Conservation (phyloP, 1,140 invertebrate genomes). For the Zaprionus kolodkinae region DNA sequence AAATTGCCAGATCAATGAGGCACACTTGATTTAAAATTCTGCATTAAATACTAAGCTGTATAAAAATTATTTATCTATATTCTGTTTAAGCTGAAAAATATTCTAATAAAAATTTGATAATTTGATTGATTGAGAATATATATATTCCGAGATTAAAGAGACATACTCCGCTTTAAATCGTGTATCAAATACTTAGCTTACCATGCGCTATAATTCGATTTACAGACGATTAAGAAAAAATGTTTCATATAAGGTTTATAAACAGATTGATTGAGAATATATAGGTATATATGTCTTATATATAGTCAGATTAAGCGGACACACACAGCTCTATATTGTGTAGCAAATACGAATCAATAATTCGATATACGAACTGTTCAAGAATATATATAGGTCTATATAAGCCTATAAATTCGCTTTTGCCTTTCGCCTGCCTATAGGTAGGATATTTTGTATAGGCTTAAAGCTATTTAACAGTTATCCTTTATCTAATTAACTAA, state of each 20-base stretch:
- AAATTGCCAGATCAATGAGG: too few species aligned
- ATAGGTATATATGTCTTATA: neutral
- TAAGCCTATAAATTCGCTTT: too few species aligned
- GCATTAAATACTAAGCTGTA: too few species aligned
- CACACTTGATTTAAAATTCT: too few species aligned
- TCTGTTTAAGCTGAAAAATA: neutral
- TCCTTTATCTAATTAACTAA: conserved; percentile 3
- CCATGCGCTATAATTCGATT: neutral
- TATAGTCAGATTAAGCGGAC: too few species aligned
- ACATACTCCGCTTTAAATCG: neutral
- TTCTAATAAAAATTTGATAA: neutral
- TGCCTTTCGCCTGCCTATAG: neutral
- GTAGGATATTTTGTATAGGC: neutral
- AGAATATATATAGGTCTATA: neutral
- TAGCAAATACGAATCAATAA: too few species aligned
- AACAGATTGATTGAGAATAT: neutral
- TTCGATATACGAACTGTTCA: too few species aligned
- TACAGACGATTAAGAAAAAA: too few species aligned
- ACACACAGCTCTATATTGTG: too few species aligned
- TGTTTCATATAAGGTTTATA: too few species aligned
- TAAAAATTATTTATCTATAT: too few species aligned
- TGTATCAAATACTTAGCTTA: neutral
- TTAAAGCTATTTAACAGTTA: neutral
- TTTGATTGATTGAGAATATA: neutral
- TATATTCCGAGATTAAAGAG: neutral